Conservation (phyloP, 2,113 vertebrate genomes). For the Setophaga coronata region DNA sequence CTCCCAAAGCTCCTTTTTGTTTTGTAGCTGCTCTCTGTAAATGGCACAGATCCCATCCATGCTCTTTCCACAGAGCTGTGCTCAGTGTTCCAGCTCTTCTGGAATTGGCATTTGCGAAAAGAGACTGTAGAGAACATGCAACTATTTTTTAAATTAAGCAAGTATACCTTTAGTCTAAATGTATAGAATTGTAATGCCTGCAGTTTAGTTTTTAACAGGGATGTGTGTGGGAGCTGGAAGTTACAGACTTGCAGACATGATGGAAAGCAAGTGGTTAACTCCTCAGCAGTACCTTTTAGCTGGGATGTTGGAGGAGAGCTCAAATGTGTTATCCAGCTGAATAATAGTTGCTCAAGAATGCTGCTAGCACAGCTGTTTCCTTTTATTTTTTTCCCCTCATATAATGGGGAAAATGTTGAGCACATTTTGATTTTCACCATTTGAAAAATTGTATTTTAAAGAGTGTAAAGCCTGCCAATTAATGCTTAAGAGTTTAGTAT, state of each 20-base stretch:
- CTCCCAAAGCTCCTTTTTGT: not conserved
- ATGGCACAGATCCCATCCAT: not conserved
- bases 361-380: conserved; percentile 26
- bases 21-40: not conserved
- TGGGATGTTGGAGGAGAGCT: not conserved
- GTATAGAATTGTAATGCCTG: not conserved
- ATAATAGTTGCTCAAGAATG: not conserved
- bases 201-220: not conserved
- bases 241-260: not conserved
- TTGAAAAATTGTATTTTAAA: not conserved
- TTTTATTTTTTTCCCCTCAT: not conserved
- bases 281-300: not conserved
- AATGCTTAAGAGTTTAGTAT: not conserved
- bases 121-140: not conserved
- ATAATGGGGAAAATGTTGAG: not conserved
- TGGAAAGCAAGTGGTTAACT: not conserved
- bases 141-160: not conserved
- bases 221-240: not conserved
- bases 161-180: not conserved
- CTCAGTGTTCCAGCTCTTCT: not conserved
- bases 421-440: not conserved
- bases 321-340: not conserved
- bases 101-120: not conserved
- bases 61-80: not conserved
- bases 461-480: not conserved